Evolutionary conservation across 2,113 vertebrate species (phyloP), one percentile per base, ranked within the genome.

Genomic region (Dipodomys spectabilis): DNA sequence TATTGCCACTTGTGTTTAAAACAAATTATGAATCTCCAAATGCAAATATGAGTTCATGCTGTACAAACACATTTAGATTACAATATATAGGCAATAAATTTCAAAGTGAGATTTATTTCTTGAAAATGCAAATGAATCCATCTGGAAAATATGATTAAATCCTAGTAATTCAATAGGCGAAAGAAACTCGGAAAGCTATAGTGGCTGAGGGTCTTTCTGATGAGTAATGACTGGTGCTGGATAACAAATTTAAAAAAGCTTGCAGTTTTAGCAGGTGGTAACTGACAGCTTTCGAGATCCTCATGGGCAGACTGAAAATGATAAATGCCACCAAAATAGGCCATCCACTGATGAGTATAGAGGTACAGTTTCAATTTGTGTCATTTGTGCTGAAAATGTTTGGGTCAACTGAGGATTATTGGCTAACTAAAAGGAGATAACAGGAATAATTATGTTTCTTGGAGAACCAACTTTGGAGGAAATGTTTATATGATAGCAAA

Each of bases 111-210:
- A 89, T 91, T 94, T 88, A 93, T 83, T 95, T 95, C 92, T 82
- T 90, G 32, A 94, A 88, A 91, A 92, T 95, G 86, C 67, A 93
- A 86, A 94, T 95, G 65, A 95, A 91, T 25, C 86, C 80, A 81
- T 94, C 78, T 95, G 73, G 73, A 94, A 94, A 95, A 89, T 86
- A 91, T 88, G 90, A 95, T 90, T 86, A 94, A 92, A 91, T 94
- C 16, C 64, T 92, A 85, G 74, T 88, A 94, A 96, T 94, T 95
- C 49, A 94, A 87, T 67, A 94, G 44, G 32, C 84, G 44, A 72
- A 94, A 90, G 79, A 78, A 75, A 53, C 22, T 86, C 85, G 49
- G 79, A 96, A 94, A 93, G 39, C 19, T 73, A 13, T 82, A 57
- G 30, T 83, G 44, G 67, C 62, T 91, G 32, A 92, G 30, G 86